Conservation (phyloP, 1,140 invertebrate genomes). For the Spodoptera frugiperda region DNA sequence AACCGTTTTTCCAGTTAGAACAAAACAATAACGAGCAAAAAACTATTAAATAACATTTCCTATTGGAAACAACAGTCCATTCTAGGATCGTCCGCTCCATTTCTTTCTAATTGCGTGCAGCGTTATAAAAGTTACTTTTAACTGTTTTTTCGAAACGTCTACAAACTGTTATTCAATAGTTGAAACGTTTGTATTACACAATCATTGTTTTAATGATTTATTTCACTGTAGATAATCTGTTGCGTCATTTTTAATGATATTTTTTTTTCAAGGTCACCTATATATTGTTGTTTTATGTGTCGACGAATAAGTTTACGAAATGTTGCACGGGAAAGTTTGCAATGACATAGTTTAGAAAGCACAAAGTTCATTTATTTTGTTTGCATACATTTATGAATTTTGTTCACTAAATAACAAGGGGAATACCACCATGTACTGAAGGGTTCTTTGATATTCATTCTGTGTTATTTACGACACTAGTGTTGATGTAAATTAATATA, state of each 20-base stretch:
- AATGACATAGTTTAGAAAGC: too few species aligned
- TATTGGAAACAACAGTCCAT: constrained; percentile 11
- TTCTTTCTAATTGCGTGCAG: constrained; percentile 50
- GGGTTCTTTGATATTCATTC: too few species aligned
- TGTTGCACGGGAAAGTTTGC: too few species aligned
- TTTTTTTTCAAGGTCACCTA: too few species aligned
- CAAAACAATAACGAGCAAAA: background rate
- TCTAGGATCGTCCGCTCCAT: constrained; percentile 51
- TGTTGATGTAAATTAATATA: too few species aligned
- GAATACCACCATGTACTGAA: too few species aligned
- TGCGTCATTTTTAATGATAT: background rate
- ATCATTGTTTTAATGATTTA: constrained; percentile 7
- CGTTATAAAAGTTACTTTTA: constrained; percentile 39
- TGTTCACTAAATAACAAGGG: too few species aligned
- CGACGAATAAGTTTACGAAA: too few species aligned
- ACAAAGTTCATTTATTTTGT: too few species aligned
- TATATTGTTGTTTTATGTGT: too few species aligned
- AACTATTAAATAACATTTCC: constrained; percentile 27
- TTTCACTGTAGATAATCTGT: background rate
- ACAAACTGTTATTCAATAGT: background rate
- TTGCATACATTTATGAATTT: too few species aligned
- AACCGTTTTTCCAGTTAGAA: background rate
- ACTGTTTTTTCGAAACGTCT: constrained; percentile 11
- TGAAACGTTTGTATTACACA: constrained; percentile 18
- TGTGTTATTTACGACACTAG: too few species aligned